Percentiles rank a stretch among this genome's conserved stretches.
phyloP scores from a whole-genome alignment of 35 echinoderm and acorn worm species.

The Acanthaster planci region DNA sequence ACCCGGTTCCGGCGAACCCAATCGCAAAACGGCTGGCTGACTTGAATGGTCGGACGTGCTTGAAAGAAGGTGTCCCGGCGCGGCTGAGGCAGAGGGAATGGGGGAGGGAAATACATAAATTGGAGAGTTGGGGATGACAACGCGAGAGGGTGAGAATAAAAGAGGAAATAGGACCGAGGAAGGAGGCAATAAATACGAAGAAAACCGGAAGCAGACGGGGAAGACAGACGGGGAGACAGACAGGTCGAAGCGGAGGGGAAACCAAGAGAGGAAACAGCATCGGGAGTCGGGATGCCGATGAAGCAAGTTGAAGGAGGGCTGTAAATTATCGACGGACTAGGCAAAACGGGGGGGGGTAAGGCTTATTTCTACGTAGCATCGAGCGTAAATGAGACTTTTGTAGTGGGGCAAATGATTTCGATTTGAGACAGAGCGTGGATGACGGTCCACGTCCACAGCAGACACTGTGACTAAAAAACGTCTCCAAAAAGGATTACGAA shows the following conservation, averaged over 20 bases:
- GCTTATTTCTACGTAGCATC: not conserved
- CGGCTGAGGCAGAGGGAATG: not conserved
- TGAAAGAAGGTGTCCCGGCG: not conserved
- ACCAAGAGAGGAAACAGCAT: not conserved
- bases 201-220: not conserved
- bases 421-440: too few relatives aligned
- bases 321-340: not conserved
- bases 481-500: too few relatives aligned
- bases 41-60: conserved; percentile 25
- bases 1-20: not conserved
- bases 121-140: not conserved
- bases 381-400: not conserved
- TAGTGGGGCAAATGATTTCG: too few relatives aligned
- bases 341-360: not conserved
- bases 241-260: not conserved
- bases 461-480: too few relatives aligned
- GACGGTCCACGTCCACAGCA: too few relatives aligned
- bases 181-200: not conserved
- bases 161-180: not conserved
- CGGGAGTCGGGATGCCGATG: not conserved
- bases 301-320: not conserved
- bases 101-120: not conserved
- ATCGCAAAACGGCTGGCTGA: not conserved
- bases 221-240: conserved; percentile 3
- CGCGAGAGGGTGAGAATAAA: not conserved